Conservation (phyloP, 2,888 invertebrate genomes). For the Pachydiplax longipennis region DNA sequence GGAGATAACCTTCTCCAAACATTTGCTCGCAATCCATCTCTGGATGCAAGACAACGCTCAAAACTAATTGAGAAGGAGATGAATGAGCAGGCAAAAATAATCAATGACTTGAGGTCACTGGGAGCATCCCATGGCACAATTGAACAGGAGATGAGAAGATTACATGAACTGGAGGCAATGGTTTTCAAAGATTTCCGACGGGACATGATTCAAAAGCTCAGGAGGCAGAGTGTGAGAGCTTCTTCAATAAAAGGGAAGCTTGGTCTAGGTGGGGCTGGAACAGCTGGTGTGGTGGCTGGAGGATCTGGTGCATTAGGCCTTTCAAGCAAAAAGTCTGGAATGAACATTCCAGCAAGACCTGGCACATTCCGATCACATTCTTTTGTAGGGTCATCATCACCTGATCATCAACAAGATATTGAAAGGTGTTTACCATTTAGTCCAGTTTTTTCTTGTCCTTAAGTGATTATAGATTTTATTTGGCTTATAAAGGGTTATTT, state of each 20-base stretch:
- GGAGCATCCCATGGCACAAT: constrained; percentile 91
- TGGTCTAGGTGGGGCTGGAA: constrained; percentile 61
- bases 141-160: constrained; percentile 87
- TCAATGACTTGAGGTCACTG: constrained; percentile 86
- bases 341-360: not conserved
- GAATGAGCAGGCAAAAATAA: constrained; percentile 96
- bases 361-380: constrained; percentile 26
- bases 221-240: constrained; percentile 82
- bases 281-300: constrained; percentile 42
- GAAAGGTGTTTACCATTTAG: constrained; percentile 3
- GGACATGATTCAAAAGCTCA: constrained; percentile 90
- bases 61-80: constrained; percentile 95
- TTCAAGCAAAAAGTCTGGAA: not conserved
- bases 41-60: constrained; percentile 83
- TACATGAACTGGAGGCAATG: constrained; percentile 92
- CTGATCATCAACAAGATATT: constrained; percentile 25
- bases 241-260: constrained; percentile 82
- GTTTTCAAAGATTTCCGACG: constrained; percentile 93
- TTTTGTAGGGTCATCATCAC: constrained; percentile 17
- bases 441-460: too few relatives aligned
- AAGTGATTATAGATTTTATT: too few relatives aligned
- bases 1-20: constrained; percentile 67
- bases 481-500: too few relatives aligned
- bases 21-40: constrained; percentile 16
- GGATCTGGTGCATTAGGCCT: not conserved